phyloP scores from a whole-genome alignment of 2,888 invertebrate genomes.

The Biston betularia region DNA sequence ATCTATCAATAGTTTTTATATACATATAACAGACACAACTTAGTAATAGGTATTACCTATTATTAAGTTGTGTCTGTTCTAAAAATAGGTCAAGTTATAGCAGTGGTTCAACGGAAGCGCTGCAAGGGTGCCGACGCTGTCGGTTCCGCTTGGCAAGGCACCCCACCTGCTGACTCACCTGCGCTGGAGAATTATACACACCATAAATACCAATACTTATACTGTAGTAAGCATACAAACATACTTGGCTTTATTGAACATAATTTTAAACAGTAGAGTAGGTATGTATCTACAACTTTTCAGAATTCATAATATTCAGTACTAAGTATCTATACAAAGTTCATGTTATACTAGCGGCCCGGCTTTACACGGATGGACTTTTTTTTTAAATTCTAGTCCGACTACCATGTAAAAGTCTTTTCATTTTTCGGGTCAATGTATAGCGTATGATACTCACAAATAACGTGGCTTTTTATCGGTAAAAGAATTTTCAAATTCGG shows the following conservation, averaged over 20 bases:
- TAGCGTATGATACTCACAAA: too few species aligned
- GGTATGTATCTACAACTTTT: too few species aligned
- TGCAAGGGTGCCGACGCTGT: conserved; percentile 53
- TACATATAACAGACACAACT: not conserved
- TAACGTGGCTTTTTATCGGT: too few species aligned
- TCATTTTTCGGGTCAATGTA: too few species aligned
- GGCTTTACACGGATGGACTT: too few species aligned
- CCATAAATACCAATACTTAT: not conserved
- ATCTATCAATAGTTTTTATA: not conserved
- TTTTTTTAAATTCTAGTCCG: too few species aligned
- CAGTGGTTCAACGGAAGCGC: conserved; percentile 29
- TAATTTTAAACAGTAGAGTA: not conserved
- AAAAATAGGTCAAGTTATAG: conserved; percentile 33
- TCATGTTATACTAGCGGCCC: too few species aligned
- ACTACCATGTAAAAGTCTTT: too few species aligned
- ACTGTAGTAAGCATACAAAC: not conserved
- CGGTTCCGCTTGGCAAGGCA: conserved; percentile 74
- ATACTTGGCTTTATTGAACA: not conserved
- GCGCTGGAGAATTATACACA: conserved; percentile 1
- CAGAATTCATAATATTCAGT: too few species aligned
- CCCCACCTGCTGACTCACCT: conserved; percentile 82
- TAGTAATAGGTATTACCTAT: too few species aligned
- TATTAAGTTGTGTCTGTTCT: not conserved
- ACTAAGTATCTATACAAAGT: too few species aligned
- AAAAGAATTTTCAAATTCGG: too few species aligned